These are phyloP conservation scores for Drosophila putrida DNA, from an alignment of 2,888 invertebrate genomes.

Conservation along the genomic window DNA sequence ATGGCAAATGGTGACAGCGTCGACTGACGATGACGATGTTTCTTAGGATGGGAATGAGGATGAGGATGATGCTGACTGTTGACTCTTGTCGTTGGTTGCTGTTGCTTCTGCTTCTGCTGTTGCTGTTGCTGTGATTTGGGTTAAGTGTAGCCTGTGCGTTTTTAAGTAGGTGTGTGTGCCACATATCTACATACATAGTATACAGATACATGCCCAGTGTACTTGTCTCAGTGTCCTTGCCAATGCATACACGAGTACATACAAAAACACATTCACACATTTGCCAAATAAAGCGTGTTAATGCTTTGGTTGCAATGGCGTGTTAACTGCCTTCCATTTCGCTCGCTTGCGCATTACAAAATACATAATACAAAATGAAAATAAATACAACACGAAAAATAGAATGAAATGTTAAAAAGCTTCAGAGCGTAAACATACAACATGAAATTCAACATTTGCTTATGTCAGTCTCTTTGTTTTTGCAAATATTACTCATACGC, in stretches of 20 bases:
- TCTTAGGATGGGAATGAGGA: constrained; percentile 19
- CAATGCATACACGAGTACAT: constrained; percentile 11
- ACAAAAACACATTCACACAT: constrained; percentile 49
- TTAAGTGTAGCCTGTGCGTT: constrained; percentile 77
- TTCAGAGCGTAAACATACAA: constrained; percentile 24
- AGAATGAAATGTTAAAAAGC: constrained; percentile 48
- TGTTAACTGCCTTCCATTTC: constrained; percentile 80
- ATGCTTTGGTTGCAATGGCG: constrained; percentile 77
- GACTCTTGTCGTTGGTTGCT: constrained; percentile 28
- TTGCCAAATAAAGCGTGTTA: constrained; percentile 81
- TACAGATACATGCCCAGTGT: constrained; percentile 10
- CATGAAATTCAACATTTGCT: constrained; percentile 32
- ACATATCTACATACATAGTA: constrained; percentile 14
- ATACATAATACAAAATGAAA: constrained; percentile 15
- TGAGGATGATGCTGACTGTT: constrained; percentile 23
- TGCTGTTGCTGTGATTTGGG: constrained; percentile 73
- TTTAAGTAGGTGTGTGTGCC: constrained; percentile 72
- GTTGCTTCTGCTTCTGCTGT: constrained; percentile 20
- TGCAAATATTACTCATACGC: constrained; percentile 57
- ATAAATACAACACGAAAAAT: constrained; percentile 30
- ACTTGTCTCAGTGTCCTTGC: constrained; percentile 67
- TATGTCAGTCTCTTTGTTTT: constrained; percentile 20
- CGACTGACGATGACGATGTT: constrained; percentile 22
- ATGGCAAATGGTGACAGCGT: constrained; percentile 69
- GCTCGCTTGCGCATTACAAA: constrained; percentile 64